Base-by-base conservation (phyloP, 2,113 vertebrate species). In the Chamaea fasciata region DNA sequence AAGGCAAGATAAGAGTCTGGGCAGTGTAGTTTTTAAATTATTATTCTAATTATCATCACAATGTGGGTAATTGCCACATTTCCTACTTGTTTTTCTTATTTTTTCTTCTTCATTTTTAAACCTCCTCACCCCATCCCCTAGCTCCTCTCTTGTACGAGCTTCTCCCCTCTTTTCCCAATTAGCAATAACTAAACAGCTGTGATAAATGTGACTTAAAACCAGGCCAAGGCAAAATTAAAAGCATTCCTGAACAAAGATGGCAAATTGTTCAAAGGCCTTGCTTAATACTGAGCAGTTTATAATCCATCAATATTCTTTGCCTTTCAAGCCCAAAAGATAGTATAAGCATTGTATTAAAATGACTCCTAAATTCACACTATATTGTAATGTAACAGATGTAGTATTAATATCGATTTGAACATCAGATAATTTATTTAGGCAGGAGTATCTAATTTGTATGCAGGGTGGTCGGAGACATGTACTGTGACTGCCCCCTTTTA, bases 351-450 rank as follows among this genome's bases (percentile, higher is more conserved):
- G 95, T 97, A 97, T 97, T 96, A 97, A 97, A 98, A 97, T 95
- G 82, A 92, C 97, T 97, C 94, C 96, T 97, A 97, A 97, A 97
- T 98, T 97, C 97, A 97, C 97, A 97, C 97, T 96, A 94, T 97
- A 97, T 97, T 98, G 96, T 97, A 97, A 98, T 96, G 97, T 96
- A 97, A 96, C 97, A 97, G 98, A 98, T 97, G 97, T 80, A 95
- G 97, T 98, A 98, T 98, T 98, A 98, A 98, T 98, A 98, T 98
- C 95, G 97, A 98, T 98, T 96, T 97, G 97, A 98, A 63, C 95
- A 96, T 97, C 95, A 87, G 98, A 97, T 98, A 97, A 98, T 98
- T 98, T 98, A 97, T 98, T 97, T 98, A 97, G 98, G 96, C 97
- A 97, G 96, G 95, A 96, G 92, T 85, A 95, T 91, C 97, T 98